phyloP scores from a whole-genome alignment of 2,888 invertebrate genomes.

The Drosophila mayaguana region DNA sequence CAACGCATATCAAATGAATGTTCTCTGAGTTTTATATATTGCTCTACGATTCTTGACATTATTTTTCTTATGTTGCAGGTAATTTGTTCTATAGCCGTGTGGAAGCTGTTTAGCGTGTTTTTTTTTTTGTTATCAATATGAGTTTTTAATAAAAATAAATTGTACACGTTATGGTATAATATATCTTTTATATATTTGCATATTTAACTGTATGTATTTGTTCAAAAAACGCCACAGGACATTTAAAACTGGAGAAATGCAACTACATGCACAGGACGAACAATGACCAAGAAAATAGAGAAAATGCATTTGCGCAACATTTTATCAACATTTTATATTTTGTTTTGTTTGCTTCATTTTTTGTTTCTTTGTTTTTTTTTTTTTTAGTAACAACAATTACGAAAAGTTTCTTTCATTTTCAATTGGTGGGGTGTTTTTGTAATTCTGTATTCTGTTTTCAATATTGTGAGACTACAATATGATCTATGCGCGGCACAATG shows the following conservation, averaged over 20 bases:
- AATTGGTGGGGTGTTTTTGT: constrained; percentile 76
- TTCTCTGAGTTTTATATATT: constrained; percentile 61
- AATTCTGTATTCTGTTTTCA: constrained; percentile 50
- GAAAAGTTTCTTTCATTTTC: constrained; percentile 54
- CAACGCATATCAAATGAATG: constrained; percentile 50
- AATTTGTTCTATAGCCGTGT: constrained; percentile 44
- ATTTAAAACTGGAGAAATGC: constrained; percentile 62
- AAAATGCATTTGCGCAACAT: constrained; percentile 62
- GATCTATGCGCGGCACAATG: constrained; percentile 52
- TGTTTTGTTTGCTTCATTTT: constrained; percentile 17
- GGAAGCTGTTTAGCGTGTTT: constrained; percentile 44
- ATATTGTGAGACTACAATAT: constrained; percentile 26
- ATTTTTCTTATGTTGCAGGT: constrained; percentile 41
- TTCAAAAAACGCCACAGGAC: constrained; percentile 68
- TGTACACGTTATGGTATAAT: constrained; percentile 35
- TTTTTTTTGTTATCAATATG: constrained; percentile 41
- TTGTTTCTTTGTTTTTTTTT: not conserved
- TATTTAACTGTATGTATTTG: constrained; percentile 60
- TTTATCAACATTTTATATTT: constrained; percentile 45
- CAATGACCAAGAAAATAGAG: constrained; percentile 49
- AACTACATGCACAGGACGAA: constrained; percentile 68
- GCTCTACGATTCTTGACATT: constrained; percentile 54
- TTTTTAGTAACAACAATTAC: constrained; percentile 56
- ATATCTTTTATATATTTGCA: constrained; percentile 44
- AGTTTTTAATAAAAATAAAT: constrained; percentile 69